Conservation (phyloP, 2,797 vertebrate genomes). For the Cirrhinus molitorella region DNA sequence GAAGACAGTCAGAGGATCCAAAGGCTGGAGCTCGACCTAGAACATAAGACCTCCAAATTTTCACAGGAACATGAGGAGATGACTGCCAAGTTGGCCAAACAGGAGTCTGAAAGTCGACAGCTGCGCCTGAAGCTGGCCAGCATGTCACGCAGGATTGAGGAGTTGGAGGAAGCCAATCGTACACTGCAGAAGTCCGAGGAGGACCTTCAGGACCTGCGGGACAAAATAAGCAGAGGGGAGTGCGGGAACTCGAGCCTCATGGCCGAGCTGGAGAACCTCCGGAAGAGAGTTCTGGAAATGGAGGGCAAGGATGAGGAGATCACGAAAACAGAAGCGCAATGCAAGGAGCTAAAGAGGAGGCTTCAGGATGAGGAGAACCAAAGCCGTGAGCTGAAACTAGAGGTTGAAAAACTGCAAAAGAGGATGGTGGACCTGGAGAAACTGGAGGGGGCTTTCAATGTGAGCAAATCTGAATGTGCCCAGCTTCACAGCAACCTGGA, state of each 20-base stretch:
- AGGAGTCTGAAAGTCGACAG: slow-evolving; percentile 89
- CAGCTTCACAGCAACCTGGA: slow-evolving; percentile 88
- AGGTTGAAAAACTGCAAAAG: slow-evolving; percentile 93
- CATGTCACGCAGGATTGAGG: slow-evolving; percentile 84
- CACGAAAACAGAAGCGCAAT: slow-evolving; percentile 89
- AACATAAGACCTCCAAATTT: slow-evolving; percentile 82
- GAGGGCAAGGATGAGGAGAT: slow-evolving; percentile 98
- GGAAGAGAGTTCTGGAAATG: slow-evolving; percentile 95
- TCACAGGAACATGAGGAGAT: slow-evolving; percentile 90
- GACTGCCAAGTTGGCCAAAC: slow-evolving; percentile 84
- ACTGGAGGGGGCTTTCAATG: slow-evolving; percentile 87
- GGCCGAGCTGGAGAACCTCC: slow-evolving; percentile 92
- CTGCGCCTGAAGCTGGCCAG: slow-evolving; percentile 86
- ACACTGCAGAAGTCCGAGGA: slow-evolving; percentile 89
- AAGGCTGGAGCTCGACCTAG: slow-evolving; percentile 88
- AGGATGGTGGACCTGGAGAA: slow-evolving; percentile 93
- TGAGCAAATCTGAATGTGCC: slow-evolving; percentile 86
- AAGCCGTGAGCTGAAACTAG: slow-evolving; percentile 86
- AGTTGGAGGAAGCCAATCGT: slow-evolving; percentile 90
- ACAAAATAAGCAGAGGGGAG: slow-evolving; percentile 92
- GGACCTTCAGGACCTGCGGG: slow-evolving; percentile 90
- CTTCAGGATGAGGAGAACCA: slow-evolving; percentile 90
- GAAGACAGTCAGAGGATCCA: slow-evolving; percentile 89
- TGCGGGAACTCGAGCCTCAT: slow-evolving; percentile 89
- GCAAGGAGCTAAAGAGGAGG: slow-evolving; percentile 88